Evolutionary conservation across 2,888 invertebrate species (phyloP), one percentile per base, ranked within the genome.

Genomic region (Caenorhabditis plicata): DNA sequence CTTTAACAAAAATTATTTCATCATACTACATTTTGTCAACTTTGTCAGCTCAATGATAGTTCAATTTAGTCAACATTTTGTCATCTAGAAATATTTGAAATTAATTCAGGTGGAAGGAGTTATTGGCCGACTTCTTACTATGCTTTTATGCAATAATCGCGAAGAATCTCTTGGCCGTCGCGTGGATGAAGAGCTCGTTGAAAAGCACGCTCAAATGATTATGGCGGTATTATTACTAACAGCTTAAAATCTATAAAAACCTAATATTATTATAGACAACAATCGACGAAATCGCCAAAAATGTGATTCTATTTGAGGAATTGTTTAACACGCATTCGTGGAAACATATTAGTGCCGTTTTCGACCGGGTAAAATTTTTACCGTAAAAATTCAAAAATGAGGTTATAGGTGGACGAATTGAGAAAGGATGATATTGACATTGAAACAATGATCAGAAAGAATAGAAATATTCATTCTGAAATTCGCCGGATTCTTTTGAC

Each of bases 401-500:
- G n/a, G n/a, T n/a, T n/a, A n/a, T n/a, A n/a, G n/a, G n/a, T 68
- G 17, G 69, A 69, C 38, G 69, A 69, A 22, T 9, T 52, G 19
- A 17, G 61, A 11, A 51, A 48, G 15, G 68, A 68, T 15, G 56
- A 54, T 20, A 45, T 57, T 4, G 77, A 78, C 47, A 57, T 78
- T 46, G 78, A 78, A 53, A 70, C 57, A 7, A 32, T 66, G 4
- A 65, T 79, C 35, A 64, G 79, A n/a, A 68, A 71, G 38, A 75
- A 71, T 53, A 73, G 73, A 38, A 75, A 63, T 32, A 71, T 80
- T 20, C 79, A 79, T 50, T 74, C 79, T 7, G 79, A 79, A 43
- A 71, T 75, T 17, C 64, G 74, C 35, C 64, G 73, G 25, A 74
- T 79, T 54, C 54, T 79, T 7, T 51, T 77, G 8, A 75, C 78